Evolutionary conservation across 1,140 invertebrate species (phyloP), one percentile per base, ranked within the genome.

Genomic region (Drosophila obscura): DNA sequence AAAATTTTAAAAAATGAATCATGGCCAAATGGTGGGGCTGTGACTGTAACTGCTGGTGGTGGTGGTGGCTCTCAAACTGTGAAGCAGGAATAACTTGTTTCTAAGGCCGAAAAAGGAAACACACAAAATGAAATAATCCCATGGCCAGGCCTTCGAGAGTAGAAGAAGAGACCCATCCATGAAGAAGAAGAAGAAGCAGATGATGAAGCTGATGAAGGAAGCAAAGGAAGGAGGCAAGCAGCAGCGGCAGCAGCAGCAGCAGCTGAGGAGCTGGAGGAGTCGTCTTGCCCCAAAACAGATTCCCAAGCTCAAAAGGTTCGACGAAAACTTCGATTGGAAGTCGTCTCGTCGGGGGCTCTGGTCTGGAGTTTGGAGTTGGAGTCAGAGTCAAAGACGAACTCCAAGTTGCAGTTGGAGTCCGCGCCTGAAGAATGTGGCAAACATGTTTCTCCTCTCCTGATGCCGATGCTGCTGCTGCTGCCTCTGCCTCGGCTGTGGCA

Each of bases 61-160:
- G 64, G 65, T 68, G 66, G 50, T 53, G 48, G 31, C 63, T 50
- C 58, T 71, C 58, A 43, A 85, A 77, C 82, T 78, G 75, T 72
- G 41, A 61, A 89, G 72, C 83, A 88, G 80, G 80, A 90, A 89
- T 90, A 89, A 89, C 81, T 90, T 77, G 87, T 90, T 90, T 90
- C 81, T 90, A 85, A 90, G 77, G 72, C 77, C 72, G 35, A 87
- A 88, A 88, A 88, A 88, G 83, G 83, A 88, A 88, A 88, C 84
- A 88, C 84, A 89, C 84, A 89, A 90, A 90, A 90, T 90, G 87
- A 90, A 90, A 90, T 90, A 90, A 90, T 90, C 87, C 88, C 87
- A 90, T 90, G 87, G 87, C 77, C 85, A 82, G 73, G 65, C 56
- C 51, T 58, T 16, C 19, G 45, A 57, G 19, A 57, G 35, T 5